Evolutionary conservation across 2,113 vertebrate species (phyloP).

Genomic region (Malurus cyaneus): DNA sequence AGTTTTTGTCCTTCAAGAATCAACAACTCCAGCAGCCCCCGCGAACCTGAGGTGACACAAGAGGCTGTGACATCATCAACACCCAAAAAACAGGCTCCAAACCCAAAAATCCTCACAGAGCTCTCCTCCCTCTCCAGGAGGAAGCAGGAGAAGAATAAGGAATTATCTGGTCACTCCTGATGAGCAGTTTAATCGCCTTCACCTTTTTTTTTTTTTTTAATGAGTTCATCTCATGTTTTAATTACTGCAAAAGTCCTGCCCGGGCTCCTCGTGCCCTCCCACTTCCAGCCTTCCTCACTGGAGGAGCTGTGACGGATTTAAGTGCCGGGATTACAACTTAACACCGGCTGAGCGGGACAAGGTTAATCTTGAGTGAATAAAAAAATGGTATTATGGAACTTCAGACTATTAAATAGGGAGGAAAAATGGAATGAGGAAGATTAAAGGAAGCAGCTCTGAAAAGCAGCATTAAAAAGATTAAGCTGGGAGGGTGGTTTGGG

Average conservation of each 20-base stretch:
- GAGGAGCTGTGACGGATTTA: conserved; percentile 1
- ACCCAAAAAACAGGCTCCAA: not conserved
- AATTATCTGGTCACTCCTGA: not conserved
- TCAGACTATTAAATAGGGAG: conserved; percentile 35
- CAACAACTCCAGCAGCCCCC: not conserved
- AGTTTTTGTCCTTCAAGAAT: not conserved
- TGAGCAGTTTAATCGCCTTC: not conserved
- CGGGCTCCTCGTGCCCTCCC: not conserved
- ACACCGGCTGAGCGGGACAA: conserved; percentile 28
- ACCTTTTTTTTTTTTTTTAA: not conserved
- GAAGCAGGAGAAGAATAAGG: not conserved
- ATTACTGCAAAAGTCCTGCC: not conserved
- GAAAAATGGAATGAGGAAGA: conserved; percentile 51
- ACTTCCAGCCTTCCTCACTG: not conserved
- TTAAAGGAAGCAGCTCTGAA: conserved; percentile 54
- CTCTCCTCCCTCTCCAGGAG: not conserved
- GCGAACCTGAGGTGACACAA: not conserved
- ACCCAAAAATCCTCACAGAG: not conserved
- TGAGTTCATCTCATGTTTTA: not conserved
- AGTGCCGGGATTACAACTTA: conserved; percentile 53
- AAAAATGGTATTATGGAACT: conserved; percentile 58
- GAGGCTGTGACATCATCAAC: not conserved
- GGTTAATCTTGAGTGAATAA: conserved; percentile 60
- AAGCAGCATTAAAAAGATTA: conserved; percentile 55
- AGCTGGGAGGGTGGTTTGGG: not conserved